A percentile compares a stretch with the other conserved stretches of the same genome.
These are phyloP conservation scores for Podiceps cristatus DNA, from an alignment of 2,113 vertebrate genomes.

Conservation along the genomic window DNA sequence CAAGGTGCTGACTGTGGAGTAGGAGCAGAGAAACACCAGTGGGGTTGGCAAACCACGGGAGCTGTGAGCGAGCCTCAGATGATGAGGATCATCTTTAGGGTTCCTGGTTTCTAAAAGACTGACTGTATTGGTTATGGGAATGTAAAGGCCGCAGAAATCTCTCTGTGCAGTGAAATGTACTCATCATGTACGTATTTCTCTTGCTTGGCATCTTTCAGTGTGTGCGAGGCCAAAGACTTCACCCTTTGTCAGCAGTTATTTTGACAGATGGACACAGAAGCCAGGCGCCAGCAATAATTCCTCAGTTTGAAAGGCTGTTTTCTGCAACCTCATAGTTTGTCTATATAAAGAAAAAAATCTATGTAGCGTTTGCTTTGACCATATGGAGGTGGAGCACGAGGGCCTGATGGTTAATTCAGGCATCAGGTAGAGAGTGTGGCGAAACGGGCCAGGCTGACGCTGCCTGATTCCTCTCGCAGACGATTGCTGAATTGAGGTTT, in stretches of 20 bases:
- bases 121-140: background rate
- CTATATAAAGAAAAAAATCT: background rate
- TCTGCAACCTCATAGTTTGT: background rate
- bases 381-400: background rate
- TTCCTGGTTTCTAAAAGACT: background rate
- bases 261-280: background rate
- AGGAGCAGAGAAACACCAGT: background rate
- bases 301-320: background rate
- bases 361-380: background rate
- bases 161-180: accelerated
- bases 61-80: background rate
- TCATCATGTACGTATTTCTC: background rate
- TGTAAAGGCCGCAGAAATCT: background rate
- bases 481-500: too few species aligned
- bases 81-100: background rate
- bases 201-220: background rate
- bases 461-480: accelerated
- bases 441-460: background rate
- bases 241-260: background rate
- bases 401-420: background rate
- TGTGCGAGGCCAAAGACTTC: background rate
- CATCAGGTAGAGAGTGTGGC: accelerated
- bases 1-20: accelerated
- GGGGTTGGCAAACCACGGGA: background rate
- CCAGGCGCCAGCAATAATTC: background rate